A percentile compares a stretch with the other conserved stretches of the same genome.
Conservation (phyloP, 2,113 vertebrate species). For the Zapornia atra region DNA sequence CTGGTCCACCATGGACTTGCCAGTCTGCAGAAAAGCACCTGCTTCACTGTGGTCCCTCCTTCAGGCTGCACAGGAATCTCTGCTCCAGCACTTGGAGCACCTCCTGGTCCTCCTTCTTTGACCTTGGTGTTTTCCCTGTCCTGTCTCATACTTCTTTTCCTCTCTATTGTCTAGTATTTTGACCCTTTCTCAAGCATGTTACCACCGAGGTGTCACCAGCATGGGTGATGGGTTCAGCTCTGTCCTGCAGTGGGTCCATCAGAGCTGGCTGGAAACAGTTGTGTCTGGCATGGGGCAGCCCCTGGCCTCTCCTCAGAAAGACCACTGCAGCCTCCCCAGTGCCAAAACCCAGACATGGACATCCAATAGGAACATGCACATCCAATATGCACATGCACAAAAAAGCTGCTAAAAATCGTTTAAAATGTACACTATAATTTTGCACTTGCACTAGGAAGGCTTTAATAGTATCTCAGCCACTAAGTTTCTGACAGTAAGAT, state of each 20-base stretch:
- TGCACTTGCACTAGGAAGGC: neutral
- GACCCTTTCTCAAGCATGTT: neutral
- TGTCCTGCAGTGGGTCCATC: rapidly evolving
- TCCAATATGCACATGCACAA: neutral
- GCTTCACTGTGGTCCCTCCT: neutral
- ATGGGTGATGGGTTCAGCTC: neutral
- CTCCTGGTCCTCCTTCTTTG: neutral
- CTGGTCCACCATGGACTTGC: neutral
- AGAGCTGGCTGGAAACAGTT: neutral
- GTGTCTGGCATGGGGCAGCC: rapidly evolving
- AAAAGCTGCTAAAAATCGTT: neutral
- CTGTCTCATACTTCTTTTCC: neutral
- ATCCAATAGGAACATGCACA: neutral
- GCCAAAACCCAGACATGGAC: neutral
- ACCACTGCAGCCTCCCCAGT: neutral
- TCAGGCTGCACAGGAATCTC: neutral
- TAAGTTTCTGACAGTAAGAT: neutral
- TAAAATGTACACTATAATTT: neutral
- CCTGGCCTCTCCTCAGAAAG: neutral
- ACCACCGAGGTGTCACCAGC: neutral
- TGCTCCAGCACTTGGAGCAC: neutral
- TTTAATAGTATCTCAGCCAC: neutral
- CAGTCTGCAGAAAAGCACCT: neutral
- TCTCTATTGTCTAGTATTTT: neutral
- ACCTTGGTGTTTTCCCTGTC: neutral